Percentiles rank a stretch among this genome's conserved stretches.
Evolutionary conservation across 2,113 vertebrate genomes (phyloP).

Genomic region (Perognathus longimembris): DNA sequence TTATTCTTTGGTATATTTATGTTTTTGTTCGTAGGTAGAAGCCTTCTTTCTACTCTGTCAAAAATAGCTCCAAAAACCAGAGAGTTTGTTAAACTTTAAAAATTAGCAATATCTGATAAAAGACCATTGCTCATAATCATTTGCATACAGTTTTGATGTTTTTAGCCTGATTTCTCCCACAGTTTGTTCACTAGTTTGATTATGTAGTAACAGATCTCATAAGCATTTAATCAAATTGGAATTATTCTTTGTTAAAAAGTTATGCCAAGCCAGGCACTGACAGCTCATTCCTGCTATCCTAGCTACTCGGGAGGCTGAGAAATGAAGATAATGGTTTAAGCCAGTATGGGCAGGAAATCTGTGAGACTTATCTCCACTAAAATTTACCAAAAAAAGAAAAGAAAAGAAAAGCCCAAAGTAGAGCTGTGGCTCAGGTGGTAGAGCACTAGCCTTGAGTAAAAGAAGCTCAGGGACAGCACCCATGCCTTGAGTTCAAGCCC

Average conservation of each 20-base stretch:
- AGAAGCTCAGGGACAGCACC: too few species aligned
- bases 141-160: not conserved
- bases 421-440: too few species aligned
- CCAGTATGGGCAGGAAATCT: too few species aligned
- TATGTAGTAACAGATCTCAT: constrained; percentile 14
- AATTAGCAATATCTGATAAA: not conserved
- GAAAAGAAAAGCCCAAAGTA: too few species aligned
- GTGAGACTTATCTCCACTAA: too few species aligned
- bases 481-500: too few species aligned
- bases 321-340: too few species aligned
- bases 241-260: not conserved
- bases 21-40: not conserved
- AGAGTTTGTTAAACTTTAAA: constrained; percentile 10
- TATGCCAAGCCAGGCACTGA: too few species aligned
- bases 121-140: not conserved
- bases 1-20: not conserved
- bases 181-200: not conserved
- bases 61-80: constrained; percentile 1
- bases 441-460: too few species aligned
- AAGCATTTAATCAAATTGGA: not conserved
- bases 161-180: not conserved
- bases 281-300: too few species aligned
- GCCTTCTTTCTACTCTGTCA: not conserved
- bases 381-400: too few species aligned
- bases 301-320: too few species aligned